Base-by-base conservation (phyloP, 2,113 vertebrate species). In the Hydrolagus affinis region DNA sequence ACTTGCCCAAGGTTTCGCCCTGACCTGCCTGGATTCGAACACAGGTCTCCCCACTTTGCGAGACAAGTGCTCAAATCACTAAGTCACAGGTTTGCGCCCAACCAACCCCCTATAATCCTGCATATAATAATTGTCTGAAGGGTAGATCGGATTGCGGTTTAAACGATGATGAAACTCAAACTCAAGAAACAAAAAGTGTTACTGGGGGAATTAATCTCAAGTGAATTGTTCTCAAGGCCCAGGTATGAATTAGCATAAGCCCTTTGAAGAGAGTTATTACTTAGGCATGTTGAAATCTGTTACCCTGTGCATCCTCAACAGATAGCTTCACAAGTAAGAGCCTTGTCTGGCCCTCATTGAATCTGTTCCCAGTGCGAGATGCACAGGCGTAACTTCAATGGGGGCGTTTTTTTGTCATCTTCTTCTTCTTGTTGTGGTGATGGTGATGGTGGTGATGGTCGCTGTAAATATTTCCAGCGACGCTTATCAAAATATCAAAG, bases 241-340 rank as follows among this genome's bases (percentile, higher is more conserved):
- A 14, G 12, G n/a, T 60, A 60, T 78, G 57, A 59, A 23, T 11
- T 78, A 78, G 60, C 21, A 4, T 62, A 9, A 62, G 23, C 25
- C 25, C 75, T 78, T 78, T 78, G 75, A 78, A 78, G 57, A 62
- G 10, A 59, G 11, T 30, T 8, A 66, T 66, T 28, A 44, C 44
- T 44, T 44, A 83, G 15, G 59, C 21, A 8, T 83, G 60, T 28
- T 80, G 59, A 28, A 80, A 30, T 77, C 66, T 32, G 78, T 28
- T n/a, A n/a, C 60, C 15, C 62, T 66, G 25, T 83, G 89, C 89
- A 90, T 90, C 88, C 89, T 93, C 90, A 93, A 91, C 1, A 94
- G 89, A 91, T 88, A 88, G 89, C 92, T 93, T 92, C 92, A 92
- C 92, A 90, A 89, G 89, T 90, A 88, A 93, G 89, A 89, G 90